phyloP scores from a whole-genome alignment of 1,140 invertebrate species.

The Chionoecetes opilio region DNA sequence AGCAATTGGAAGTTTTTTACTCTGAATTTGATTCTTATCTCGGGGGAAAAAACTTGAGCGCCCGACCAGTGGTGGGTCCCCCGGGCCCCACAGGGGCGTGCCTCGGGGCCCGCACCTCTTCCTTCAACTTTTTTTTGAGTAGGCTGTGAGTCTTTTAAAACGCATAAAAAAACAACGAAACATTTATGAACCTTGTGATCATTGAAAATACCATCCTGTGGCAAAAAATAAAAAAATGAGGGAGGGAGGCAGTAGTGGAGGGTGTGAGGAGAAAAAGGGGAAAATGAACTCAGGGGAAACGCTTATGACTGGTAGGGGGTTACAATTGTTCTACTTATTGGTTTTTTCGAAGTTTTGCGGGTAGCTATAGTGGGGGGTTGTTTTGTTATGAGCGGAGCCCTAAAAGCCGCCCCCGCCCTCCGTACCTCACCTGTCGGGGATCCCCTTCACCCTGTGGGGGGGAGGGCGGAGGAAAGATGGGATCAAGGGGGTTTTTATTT shows the following conservation, averaged over 20 bases:
- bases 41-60: background rate
- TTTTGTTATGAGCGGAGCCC: conserved; percentile 4
- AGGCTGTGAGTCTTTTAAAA: background rate
- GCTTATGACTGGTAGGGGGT: background rate
- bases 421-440: background rate
- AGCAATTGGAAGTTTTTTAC: background rate
- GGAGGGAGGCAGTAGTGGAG: background rate
- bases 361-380: background rate
- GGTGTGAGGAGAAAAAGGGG: background rate
- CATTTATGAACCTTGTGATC: background rate
- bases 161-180: background rate
- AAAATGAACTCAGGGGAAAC: background rate
- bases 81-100: background rate
- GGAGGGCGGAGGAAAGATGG: background rate
- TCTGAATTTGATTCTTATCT: background rate
- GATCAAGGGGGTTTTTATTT: background rate
- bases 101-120: background rate
- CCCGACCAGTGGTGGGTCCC: background rate
- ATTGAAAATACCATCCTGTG: background rate
- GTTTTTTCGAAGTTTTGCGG: background rate
- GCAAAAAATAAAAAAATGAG: background rate
- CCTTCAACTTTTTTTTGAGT: background rate
- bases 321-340: no score
- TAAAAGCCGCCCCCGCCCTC: background rate
- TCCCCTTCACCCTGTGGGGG: background rate